Evolutionary conservation across 2,888 invertebrate species (phyloP).

Genomic region (Athripsodes cinereus): DNA sequence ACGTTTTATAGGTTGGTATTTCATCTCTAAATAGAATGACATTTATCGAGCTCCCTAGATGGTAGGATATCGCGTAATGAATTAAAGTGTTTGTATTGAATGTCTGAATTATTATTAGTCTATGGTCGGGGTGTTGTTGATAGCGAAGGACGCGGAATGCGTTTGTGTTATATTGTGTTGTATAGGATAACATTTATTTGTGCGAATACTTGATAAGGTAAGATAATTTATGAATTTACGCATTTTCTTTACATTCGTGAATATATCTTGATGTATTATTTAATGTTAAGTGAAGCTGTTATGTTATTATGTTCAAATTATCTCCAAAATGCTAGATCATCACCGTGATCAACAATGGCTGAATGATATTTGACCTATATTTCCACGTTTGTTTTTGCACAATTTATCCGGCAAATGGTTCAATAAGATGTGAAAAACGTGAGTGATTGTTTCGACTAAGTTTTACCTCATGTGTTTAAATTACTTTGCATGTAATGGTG

Average conservation of each 20-base stretch:
- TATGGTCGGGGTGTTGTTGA: conserved; percentile 26
- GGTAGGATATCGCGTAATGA: neutral
- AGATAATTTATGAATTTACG: conserved; percentile 13
- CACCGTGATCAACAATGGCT: conserved; percentile 19
- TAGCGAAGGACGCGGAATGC: conserved; percentile 25
- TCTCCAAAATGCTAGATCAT: conserved; percentile 21
- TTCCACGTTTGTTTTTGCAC: conserved; percentile 3
- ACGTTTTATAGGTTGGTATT: neutral
- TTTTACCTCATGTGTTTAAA: neutral
- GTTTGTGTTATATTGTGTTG: conserved; percentile 13
- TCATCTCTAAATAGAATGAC: neutral
- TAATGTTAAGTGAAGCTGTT: conserved; percentile 17
- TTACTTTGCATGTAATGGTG: conserved; percentile 7
- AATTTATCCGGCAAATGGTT: neutral
- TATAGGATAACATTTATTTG: conserved; percentile 23
- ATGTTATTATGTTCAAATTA: conserved; percentile 19
- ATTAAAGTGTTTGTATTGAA: conserved; percentile 19
- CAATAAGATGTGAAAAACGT: neutral
- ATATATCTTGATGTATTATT: conserved; percentile 6
- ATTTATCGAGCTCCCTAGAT: neutral
- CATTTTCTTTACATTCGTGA: conserved; percentile 1
- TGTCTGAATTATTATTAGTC: conserved; percentile 6
- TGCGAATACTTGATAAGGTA: conserved; percentile 22
- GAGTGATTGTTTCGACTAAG: neutral
- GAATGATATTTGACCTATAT: conserved; percentile 25